These are phyloP conservation scores for Cavia porcellus DNA, from an alignment of 2,113 vertebrate genomes.

Conservation along the genomic window DNA sequence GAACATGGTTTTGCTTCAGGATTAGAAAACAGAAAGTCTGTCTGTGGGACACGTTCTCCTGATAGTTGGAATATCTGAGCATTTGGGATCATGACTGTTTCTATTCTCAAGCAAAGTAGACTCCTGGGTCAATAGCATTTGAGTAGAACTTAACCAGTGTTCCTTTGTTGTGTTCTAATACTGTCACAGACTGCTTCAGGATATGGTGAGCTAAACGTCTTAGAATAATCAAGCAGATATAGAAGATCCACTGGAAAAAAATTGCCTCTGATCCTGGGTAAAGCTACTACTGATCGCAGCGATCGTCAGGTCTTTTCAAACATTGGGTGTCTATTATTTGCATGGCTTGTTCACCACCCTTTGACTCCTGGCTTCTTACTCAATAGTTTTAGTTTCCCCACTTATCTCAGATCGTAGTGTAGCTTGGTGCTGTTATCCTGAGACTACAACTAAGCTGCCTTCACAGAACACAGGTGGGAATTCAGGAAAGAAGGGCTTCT, in stretches of 20 bases:
- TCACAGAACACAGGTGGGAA: background rate
- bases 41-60: background rate
- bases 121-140: background rate
- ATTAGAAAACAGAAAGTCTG: background rate
- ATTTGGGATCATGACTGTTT: background rate
- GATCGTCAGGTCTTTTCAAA: background rate
- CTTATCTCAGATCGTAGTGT: background rate
- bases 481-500: background rate
- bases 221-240: background rate
- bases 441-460: background rate
- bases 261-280: background rate
- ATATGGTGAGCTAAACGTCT: background rate
- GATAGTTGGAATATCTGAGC: no score
- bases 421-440: background rate
- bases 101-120: background rate
- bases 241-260: background rate
- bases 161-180: background rate
- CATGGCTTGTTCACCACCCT: background rate
- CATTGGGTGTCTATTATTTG: background rate
- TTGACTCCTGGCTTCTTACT: background rate
- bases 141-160: background rate
- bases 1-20: background rate
- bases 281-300: fast-evolving
- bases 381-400: background rate
- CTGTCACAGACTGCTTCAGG: no score